A percentile compares a stretch with the other conserved stretches of the same genome.
Evolutionary conservation across 2,797 vertebrate species (phyloP).

Genomic region (Naso thynnoides): DNA sequence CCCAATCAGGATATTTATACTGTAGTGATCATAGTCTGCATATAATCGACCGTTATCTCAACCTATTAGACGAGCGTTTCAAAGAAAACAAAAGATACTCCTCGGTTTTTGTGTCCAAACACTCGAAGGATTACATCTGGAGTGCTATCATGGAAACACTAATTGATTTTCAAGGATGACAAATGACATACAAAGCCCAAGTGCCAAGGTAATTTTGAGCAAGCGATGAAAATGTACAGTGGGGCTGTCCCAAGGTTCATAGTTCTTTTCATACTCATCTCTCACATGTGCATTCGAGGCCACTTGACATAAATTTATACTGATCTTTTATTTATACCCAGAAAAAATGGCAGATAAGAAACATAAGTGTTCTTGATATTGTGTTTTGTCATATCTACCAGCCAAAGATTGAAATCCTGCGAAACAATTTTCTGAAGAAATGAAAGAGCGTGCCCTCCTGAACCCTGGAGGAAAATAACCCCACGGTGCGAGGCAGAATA

Average conservation of each 20-base stretch:
- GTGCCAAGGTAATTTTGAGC: constrained; percentile 84
- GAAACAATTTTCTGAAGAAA: constrained; percentile 99
- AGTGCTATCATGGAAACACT: constrained; percentile 78
- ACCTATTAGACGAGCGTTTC: constrained; percentile 33
- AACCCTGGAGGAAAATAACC: constrained; percentile 97
- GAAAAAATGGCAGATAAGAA: constrained; percentile 99
- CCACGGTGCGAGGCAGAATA: constrained; percentile 92
- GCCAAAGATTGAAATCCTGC: constrained; percentile 99
- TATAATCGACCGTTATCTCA: constrained; percentile 32
- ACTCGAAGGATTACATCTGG: constrained; percentile 73
- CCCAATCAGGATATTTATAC: constrained; percentile 26
- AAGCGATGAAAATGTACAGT: constrained; percentile 80
- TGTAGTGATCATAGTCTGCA: constrained; percentile 23
- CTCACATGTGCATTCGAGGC: constrained; percentile 84
- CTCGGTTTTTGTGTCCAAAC: constrained; percentile 58
- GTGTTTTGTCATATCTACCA: constrained; percentile 98
- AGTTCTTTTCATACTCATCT: constrained; percentile 84
- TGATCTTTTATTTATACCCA: constrained; percentile 99
- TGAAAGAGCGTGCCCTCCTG: constrained; percentile 98
- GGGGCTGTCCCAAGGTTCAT: constrained; percentile 81
- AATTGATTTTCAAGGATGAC: constrained; percentile 88
- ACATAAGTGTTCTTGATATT: constrained; percentile 99
- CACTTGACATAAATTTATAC: constrained; percentile 95
- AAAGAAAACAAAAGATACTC: constrained; percentile 54
- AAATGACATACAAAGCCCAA: constrained; percentile 77